These are phyloP conservation scores for Tyria jacobaeae DNA, from an alignment of 2,888 invertebrate genomes.

Conservation along the genomic window DNA sequence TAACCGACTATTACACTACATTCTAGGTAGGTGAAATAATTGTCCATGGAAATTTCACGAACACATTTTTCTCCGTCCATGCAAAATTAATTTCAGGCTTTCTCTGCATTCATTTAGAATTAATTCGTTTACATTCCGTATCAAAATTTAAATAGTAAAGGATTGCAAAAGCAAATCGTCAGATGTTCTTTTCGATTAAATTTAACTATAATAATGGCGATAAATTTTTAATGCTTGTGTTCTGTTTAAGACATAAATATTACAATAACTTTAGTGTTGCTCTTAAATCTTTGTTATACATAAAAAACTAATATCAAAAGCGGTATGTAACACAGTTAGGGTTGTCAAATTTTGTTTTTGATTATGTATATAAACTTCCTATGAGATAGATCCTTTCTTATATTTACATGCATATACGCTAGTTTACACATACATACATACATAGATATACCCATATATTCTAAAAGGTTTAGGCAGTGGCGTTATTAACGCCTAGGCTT, in stretches of 20 bases:
- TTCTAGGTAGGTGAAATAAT: neutral
- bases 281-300: conserved; percentile 40
- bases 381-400: no score
- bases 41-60: neutral
- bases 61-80: neutral
- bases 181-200: conserved; percentile 17
- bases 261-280: conserved; percentile 38
- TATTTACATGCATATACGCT: no score
- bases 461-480: no score
- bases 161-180: conserved; percentile 7
- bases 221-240: conserved; percentile 44
- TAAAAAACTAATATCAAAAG: conserved; percentile 44
- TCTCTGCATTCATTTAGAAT: neutral
- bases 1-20: no score
- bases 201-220: conserved; percentile 22
- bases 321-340: conserved; percentile 29
- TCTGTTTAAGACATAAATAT: conserved; percentile 49
- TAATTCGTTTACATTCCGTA: conserved; percentile 1
- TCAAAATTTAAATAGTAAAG: neutral
- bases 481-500: no score
- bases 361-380: neutral
- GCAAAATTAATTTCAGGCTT: conserved; percentile 15
- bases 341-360: conserved; percentile 15
- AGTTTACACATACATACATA: no score
- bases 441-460: no score